phyloP scores from a whole-genome alignment of 2,888 invertebrate species.

The Meandrusa payeni region DNA sequence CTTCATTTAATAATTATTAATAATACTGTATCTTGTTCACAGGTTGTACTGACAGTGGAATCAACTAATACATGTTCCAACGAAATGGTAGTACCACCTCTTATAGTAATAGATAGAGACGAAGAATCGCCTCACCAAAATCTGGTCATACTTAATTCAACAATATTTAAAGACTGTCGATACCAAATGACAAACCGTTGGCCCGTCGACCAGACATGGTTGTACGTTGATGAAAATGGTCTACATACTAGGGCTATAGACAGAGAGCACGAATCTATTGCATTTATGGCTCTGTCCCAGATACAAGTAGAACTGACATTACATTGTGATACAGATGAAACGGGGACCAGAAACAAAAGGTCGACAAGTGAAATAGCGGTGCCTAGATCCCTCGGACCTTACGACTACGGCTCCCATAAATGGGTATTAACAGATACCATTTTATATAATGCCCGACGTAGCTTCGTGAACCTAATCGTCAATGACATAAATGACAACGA shows the following conservation, averaged over 20 bases:
- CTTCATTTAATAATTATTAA: too few species aligned
- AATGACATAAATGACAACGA: constrained; percentile 78
- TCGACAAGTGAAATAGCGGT: constrained; percentile 35
- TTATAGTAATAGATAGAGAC: constrained; percentile 59
- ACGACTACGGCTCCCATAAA: constrained; percentile 57
- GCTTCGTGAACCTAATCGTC: constrained; percentile 70
- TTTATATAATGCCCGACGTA: constrained; percentile 52
- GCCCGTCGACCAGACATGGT: constrained; percentile 63
- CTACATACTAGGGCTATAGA: constrained; percentile 59
- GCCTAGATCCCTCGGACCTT: constrained; percentile 43
- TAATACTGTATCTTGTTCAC: too few species aligned
- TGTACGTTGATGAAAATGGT: constrained; percentile 60
- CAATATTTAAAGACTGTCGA: constrained; percentile 46
- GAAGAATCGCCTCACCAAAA: constrained; percentile 59
- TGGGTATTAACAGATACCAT: constrained; percentile 69
- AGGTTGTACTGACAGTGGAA: constrained; percentile 58
- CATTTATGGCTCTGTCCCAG: constrained; percentile 71
- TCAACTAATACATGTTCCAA: constrained; percentile 41
- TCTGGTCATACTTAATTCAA: constrained; percentile 47
- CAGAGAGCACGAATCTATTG: constrained; percentile 67
- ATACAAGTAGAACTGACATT: constrained; percentile 66
- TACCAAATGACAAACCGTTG: constrained; percentile 57
- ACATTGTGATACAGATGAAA: constrained; percentile 46
- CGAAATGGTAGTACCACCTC: constrained; percentile 47
- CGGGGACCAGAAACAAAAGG: constrained; percentile 43